These are phyloP conservation scores for Caenorhabditis auriculariae DNA, from an alignment of 2,888 invertebrate species.

Conservation along the genomic window DNA sequence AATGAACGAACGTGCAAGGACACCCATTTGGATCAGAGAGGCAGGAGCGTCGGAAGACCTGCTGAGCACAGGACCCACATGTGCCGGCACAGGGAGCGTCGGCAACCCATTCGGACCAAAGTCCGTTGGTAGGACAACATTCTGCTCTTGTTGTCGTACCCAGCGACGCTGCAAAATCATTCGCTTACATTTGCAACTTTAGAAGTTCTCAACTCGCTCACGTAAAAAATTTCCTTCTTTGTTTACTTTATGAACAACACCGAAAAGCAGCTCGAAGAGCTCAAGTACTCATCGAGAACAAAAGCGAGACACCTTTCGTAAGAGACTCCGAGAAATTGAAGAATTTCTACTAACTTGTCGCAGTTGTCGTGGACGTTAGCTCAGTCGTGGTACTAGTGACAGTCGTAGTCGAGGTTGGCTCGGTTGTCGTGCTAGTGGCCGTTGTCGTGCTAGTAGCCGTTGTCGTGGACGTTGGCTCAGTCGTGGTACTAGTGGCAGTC, in stretches of 20 bases:
- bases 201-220: no score
- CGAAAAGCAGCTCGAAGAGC: no score
- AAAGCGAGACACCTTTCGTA: no score
- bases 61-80: conserved; percentile 27
- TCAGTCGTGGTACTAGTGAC: conserved; percentile 4
- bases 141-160: conserved; percentile 5
- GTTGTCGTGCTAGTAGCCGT: conserved; percentile 4
- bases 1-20: conserved; percentile 21
- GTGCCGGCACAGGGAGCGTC: conserved; percentile 14
- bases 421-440: not conserved
- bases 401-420: conserved; percentile 2
- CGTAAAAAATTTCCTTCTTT: no score
- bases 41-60: conserved; percentile 12
- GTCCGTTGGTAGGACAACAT: conserved; percentile 21
- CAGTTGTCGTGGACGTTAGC: no score
- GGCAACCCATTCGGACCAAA: conserved; percentile 23
- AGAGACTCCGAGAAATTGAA: no score
- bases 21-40: conserved; percentile 13
- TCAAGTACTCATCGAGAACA: no score
- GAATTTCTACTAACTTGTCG: no score
- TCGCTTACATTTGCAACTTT: no score
- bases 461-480: conserved; percentile 7
- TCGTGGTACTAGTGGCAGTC: conserved; percentile 4
- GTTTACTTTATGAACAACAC: no score
- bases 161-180: no score